phyloP scores from a whole-genome alignment of 2,888 invertebrate genomes.

The Aleiodes testaceus region DNA sequence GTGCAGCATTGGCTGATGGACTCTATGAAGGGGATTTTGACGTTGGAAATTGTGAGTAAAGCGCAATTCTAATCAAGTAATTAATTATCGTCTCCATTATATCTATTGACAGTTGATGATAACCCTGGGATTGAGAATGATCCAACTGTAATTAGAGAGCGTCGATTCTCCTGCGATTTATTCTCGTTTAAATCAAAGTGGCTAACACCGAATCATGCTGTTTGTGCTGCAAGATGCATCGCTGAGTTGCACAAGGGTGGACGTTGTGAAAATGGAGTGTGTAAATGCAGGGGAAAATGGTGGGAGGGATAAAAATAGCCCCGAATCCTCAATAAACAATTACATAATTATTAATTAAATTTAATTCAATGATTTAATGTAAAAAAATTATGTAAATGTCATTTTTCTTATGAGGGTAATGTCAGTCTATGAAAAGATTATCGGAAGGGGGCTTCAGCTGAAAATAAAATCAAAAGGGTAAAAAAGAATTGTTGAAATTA shows the following conservation, averaged over 20 bases:
- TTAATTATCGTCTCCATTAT: too few relatives aligned
- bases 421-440: too few relatives aligned
- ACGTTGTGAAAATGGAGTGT: conserved; percentile 50
- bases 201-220: conserved; percentile 53
- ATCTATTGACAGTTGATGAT: background rate
- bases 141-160: conserved; percentile 34
- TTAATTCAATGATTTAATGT: too few relatives aligned
- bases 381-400: too few relatives aligned
- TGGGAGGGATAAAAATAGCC: conserved; percentile 11
- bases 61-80: too few relatives aligned
- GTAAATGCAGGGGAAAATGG: conserved; percentile 51
- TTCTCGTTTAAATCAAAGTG: conserved; percentile 53
- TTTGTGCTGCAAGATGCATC: conserved; percentile 54
- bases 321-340: too few relatives aligned
- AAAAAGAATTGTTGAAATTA: too few relatives aligned
- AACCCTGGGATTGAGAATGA: background rate
- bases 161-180: conserved; percentile 55
- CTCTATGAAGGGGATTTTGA: conserved; percentile 41
- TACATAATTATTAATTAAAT: too few relatives aligned
- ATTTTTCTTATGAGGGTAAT: too few relatives aligned
- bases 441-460: too few relatives aligned
- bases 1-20: conserved; percentile 35
- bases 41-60: conserved; percentile 16
- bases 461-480: too few relatives aligned
- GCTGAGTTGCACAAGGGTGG: conserved; percentile 54